These are phyloP conservation scores for Caradrina clavipalpis DNA, from an alignment of 2,888 invertebrate genomes.

Conservation along the genomic window DNA sequence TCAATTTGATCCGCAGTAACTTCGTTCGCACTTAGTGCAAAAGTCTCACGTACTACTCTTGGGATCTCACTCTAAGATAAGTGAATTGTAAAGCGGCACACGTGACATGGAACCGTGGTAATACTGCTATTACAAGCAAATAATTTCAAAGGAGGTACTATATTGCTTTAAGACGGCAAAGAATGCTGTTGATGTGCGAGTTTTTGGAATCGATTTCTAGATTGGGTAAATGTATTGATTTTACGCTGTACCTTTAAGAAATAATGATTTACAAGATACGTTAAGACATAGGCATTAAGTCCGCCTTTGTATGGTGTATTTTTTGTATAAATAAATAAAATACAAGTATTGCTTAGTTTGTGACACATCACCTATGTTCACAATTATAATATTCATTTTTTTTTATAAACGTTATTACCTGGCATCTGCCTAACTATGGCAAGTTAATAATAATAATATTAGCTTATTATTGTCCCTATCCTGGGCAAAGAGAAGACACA, in stretches of 20 bases:
- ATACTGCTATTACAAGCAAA: constrained; percentile 46
- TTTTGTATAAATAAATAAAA: too few species aligned
- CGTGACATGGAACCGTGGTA: constrained; percentile 67
- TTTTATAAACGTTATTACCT: too few species aligned
- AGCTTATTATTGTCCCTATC: too few species aligned
- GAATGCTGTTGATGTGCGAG: not conserved
- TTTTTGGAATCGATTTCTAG: not conserved
- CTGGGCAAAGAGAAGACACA: too few species aligned
- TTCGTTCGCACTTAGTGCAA: constrained; percentile 71
- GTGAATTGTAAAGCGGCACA: constrained; percentile 81
- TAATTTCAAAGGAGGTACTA: constrained; percentile 19
- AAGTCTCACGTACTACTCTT: constrained; percentile 76
- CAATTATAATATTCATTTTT: too few species aligned
- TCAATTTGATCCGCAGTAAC: constrained; percentile 65
- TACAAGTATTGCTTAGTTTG: too few species aligned
- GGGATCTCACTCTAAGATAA: constrained; percentile 75
- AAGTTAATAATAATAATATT: too few species aligned
- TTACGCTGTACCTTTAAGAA: not conserved
- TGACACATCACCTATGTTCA: too few species aligned
- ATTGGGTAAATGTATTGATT: not conserved
- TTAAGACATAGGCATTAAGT: too few species aligned
- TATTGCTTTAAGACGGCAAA: not conserved
- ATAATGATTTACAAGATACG: too few species aligned
- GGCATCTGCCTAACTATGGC: too few species aligned
- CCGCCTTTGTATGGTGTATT: too few species aligned